Base-by-base conservation (phyloP, 2,888 invertebrate species). In the Phengaris arion region DNA sequence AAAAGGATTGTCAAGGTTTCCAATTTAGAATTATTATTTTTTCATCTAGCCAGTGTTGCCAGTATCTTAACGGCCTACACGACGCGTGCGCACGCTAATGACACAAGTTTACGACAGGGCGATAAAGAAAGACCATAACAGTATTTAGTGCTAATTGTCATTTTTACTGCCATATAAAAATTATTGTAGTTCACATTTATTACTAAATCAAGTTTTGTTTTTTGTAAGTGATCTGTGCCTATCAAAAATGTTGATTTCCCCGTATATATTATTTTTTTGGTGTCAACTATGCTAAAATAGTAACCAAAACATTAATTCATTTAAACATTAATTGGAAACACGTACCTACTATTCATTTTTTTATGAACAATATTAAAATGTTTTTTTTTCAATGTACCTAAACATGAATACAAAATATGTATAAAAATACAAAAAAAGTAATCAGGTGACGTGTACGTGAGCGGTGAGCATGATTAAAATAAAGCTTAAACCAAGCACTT, bases 61-160 rank as follows among this genome's bases (percentile, higher is more conserved):
- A 78, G 76, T 75, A 72, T 78, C 82, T 85, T 84, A 82, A 86
- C 82, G 80, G 76, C 57, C 76, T 76, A 81, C 45, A 35, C 72
- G 86, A 82, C 92, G 92, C 92, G 91, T 91, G 92, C 92, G 89
- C 91, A 90, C 83, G 83, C 81, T 84, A 84, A 85, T 84, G 82
- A 84, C 81, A 81, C 81, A 80, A 80, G 82, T 90, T 91, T 86
- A 90, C 83, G 85, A 84, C 82, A 81, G 75, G 80, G 83, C 85
- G 88, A 88, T 89, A 89, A 89, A 89, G 85, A 82, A 83, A 80
- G 79, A 81, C 81, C 83, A 85, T 90, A 85, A 88, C 85, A 81
- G 83, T 85, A 84, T 89, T 91, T 88, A 90, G 86, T 87, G 86
- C 84, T 89, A 88, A 92, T 90, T 91, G 87, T 82, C 81, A 81